A percentile compares a stretch with the other conserved stretches of the same genome.
Conservation (phyloP, 23 tunicate genomes). For the Halocynthia roretzi region DNA sequence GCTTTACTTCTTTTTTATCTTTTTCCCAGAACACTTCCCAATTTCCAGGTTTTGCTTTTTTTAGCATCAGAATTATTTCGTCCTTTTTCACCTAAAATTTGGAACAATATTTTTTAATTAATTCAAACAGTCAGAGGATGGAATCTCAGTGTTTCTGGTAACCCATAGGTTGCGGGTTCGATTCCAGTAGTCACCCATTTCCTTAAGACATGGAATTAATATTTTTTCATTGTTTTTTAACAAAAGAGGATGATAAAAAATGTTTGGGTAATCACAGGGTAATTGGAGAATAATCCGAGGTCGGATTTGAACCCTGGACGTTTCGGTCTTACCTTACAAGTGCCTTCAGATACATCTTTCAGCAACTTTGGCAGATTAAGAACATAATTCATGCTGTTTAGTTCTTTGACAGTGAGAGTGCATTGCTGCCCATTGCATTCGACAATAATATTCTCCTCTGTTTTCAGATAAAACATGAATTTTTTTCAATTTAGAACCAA, state of each 20-base stretch:
- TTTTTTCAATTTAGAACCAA: no score
- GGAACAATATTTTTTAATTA: no score
- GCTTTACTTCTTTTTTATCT: conserved; percentile 56
- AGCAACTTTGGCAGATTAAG: conserved; percentile 56
- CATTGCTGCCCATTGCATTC: conserved; percentile 23
- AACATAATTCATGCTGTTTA: conserved; percentile 61
- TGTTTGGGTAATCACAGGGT: background rate
- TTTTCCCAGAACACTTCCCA: conserved; percentile 68
- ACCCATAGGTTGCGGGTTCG: no score
- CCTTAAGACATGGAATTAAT: no score
- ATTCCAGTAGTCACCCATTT: no score
- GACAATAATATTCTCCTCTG: conserved; percentile 27
- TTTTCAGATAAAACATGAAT: no score
- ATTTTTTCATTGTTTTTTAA: no score
- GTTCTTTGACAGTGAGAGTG: conserved; percentile 24
- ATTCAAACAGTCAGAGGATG: no score
- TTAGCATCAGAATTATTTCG: conserved; percentile 59
- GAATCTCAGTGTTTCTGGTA: no score
- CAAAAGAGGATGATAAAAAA: no score
- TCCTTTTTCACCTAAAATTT: conserved; percentile 46
- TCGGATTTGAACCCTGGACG: background rate
- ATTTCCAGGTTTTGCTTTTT: conserved; percentile 27
- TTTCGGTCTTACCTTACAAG: conserved; percentile 33
- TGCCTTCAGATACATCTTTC: conserved; percentile 16
- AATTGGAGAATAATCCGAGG: background rate